phyloP scores from a whole-genome alignment of 2,888 invertebrate genomes.

The Ellobium chinense region DNA sequence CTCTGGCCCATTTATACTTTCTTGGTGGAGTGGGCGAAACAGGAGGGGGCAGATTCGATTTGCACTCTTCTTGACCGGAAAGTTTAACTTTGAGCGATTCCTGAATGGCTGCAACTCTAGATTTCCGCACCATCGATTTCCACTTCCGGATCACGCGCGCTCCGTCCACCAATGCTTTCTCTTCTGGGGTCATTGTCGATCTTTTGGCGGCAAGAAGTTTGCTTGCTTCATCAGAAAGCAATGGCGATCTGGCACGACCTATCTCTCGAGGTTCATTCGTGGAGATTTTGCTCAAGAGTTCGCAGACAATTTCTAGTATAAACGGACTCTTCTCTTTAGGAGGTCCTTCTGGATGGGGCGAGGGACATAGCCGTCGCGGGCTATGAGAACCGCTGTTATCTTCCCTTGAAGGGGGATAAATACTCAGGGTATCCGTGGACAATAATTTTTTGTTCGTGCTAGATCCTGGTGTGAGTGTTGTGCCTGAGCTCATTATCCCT shows the following conservation, averaged over 20 bases:
- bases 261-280: not conserved
- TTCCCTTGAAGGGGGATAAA: not conserved
- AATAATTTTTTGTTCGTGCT: not conserved
- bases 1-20: slow-evolving; percentile 54
- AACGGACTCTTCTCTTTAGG: slow-evolving; percentile 27
- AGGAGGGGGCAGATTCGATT: slow-evolving; percentile 28
- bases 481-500: not conserved
- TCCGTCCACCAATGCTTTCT: not conserved
- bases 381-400: not conserved
- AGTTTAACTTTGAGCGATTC: slow-evolving; percentile 47
- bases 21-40: slow-evolving; percentile 50
- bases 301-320: slow-evolving; percentile 34
- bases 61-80: slow-evolving; percentile 1
- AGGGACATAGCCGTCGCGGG: not conserved
- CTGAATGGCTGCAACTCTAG: slow-evolving; percentile 37
- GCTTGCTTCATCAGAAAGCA: not conserved
- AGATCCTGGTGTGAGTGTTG: not conserved
- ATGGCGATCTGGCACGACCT: not conserved
- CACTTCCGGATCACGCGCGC: slow-evolving; percentile 33
- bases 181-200: not conserved
- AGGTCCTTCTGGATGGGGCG: slow-evolving; percentile 10
- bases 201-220: not conserved
- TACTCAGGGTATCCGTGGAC: not conserved
- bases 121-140: slow-evolving; percentile 45
- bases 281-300: slow-evolving; percentile 35